Conservation (phyloP, 2,797 vertebrate genomes). For the Adelosebastes latens region DNA sequence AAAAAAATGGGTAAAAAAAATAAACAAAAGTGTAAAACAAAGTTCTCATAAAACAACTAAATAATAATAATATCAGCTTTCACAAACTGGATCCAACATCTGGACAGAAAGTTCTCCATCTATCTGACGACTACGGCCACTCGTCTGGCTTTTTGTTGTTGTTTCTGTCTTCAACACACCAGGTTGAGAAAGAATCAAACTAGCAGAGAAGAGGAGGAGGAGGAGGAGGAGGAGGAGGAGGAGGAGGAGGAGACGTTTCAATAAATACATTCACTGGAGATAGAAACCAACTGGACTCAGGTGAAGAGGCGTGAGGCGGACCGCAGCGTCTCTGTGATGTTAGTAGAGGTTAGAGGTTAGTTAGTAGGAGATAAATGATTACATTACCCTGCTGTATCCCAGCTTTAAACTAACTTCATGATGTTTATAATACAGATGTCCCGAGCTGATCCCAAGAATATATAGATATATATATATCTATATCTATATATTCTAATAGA, state of each 20-base stretch:
- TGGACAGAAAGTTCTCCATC: neutral
- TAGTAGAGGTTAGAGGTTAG: constrained; percentile 11
- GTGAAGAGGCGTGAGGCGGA: neutral
- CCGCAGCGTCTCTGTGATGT: neutral
- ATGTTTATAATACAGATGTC: neutral
- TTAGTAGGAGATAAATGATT: neutral
- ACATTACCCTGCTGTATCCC: neutral
- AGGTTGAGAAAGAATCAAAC: neutral
- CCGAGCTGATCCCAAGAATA: neutral
- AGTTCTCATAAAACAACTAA: neutral
- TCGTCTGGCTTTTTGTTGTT: neutral
- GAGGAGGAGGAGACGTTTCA: neutral
- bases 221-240: neutral
- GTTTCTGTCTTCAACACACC: neutral
- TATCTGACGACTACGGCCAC: neutral
- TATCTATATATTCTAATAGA: neutral
- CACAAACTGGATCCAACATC: neutral
- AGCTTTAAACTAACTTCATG: neutral
- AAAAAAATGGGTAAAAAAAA: neutral
- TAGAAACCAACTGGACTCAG: neutral
- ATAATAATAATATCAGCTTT: neutral
- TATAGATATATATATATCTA: neutral
- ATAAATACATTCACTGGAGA: constrained; percentile 40
- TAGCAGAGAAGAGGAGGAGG: neutral
- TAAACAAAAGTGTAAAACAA: neutral